Base-by-base conservation (phyloP, 2,888 invertebrate genomes). In the Timandra comae region DNA sequence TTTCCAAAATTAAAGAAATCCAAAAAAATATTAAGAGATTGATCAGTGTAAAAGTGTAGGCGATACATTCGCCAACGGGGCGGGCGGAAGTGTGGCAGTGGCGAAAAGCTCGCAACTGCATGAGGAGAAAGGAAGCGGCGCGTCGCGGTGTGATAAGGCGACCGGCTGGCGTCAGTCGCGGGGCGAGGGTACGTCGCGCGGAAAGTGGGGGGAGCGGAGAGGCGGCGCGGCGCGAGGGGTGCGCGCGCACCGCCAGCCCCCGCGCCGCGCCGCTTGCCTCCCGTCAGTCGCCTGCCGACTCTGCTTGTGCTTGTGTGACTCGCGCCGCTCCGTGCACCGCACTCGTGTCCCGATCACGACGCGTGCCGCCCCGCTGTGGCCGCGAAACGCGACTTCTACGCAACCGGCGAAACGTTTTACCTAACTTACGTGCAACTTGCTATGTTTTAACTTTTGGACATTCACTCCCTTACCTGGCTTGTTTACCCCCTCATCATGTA, bases 201-300 rank as follows among this genome's bases (percentile, higher is more conserved):
- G 51, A 44, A 62, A 49, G 62, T 52, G 52, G 54, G 49, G 56
- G 46, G 49, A 31, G 30, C 62, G 54, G 52, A 53, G 49, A 55
- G 46, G 49, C 33, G 30, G 51, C 33, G 58, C 41, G 61, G 53
- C 54, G 66, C 41, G 68, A 47, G 70, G 73, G 67, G 76, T 75
- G 77, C 78, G 78, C 79, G 80, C 82, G 80, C 79, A 74, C 56
- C 61, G 68, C 71, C 71, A 66, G 72, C 67, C 78, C 79, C 80
- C 79, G 66, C 77, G 73, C 71, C 79, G 68, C 78, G 62, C 67
- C 72, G 62, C 24, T 9, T 38, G 67, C 73, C 74, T 63, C 72
- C 76, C 79, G 78, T 79, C 87, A 87, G 88, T 88, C 87, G 88
- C 86, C 87, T 75, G 88, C 87, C 88, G 84, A 81, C 85, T 84